Conservation (phyloP, 2,888 invertebrate genomes). For the Pherbina coryleti region DNA sequence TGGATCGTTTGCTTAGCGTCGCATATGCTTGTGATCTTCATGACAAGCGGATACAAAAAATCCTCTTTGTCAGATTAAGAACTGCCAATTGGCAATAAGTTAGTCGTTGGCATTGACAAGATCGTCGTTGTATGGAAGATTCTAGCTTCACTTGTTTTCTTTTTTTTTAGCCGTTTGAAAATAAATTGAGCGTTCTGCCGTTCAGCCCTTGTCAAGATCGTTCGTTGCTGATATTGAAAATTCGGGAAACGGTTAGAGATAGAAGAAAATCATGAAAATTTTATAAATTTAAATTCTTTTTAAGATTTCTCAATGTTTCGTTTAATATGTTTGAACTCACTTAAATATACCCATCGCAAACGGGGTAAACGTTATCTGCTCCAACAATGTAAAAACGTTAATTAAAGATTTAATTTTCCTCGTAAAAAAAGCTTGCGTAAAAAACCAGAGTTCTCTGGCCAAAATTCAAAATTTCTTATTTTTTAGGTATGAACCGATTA, state of each 20-base stretch:
- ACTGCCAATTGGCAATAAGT: constrained; percentile 38
- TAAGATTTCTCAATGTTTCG: too few relatives aligned
- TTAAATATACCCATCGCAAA: too few relatives aligned
- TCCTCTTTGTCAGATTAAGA: constrained; percentile 35
- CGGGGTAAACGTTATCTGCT: too few relatives aligned
- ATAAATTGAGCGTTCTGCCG: background rate
- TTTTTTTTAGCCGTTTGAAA: background rate
- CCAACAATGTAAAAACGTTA: too few relatives aligned
- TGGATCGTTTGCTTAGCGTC: constrained; percentile 16
- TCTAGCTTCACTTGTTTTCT: too few relatives aligned
- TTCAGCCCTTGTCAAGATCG: background rate
- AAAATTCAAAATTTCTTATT: too few relatives aligned
- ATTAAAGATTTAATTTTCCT: too few relatives aligned
- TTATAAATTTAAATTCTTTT: too few relatives aligned
- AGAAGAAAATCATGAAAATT: background rate
- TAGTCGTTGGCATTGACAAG: constrained; percentile 38
- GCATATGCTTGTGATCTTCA: constrained; percentile 31
- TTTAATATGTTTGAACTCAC: too few relatives aligned
- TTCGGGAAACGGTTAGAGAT: background rate
- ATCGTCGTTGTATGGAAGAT: background rate
- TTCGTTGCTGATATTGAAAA: background rate
- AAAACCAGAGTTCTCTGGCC: too few relatives aligned
- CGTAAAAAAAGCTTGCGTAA: too few relatives aligned
- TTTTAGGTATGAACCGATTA: too few relatives aligned
- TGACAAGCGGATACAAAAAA: constrained; percentile 32